These are phyloP conservation scores for Automeris io DNA, from an alignment of 2,888 invertebrate genomes.

Conservation along the genomic window DNA sequence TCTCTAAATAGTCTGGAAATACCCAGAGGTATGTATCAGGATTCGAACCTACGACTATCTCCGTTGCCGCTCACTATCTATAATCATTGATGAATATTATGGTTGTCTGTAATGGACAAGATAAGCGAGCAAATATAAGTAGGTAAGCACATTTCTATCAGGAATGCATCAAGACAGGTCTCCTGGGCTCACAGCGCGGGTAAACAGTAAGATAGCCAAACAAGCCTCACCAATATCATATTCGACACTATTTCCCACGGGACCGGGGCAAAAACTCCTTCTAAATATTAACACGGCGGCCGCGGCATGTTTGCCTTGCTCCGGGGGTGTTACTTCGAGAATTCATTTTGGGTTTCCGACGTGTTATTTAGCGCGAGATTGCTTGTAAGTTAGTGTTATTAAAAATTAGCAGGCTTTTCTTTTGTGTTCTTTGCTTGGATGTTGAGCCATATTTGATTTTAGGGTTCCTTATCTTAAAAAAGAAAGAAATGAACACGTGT, in stretches of 20 bases:
- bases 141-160: not conserved
- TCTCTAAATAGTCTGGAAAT: too few species aligned
- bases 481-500: too few species aligned
- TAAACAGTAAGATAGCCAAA: conserved; percentile 7
- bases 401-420: not conserved
- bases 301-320: conserved; percentile 20
- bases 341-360: not conserved
- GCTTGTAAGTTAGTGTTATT: not conserved
- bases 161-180: not conserved
- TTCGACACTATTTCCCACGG: conserved; percentile 48
- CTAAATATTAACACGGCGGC: conserved; percentile 33
- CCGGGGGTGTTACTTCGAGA: not conserved
- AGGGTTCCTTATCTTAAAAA: too few species aligned
- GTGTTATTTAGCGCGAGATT: not conserved
- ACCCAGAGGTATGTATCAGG: too few species aligned
- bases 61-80: too few species aligned
- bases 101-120: too few species aligned
- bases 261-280: conserved; percentile 21
- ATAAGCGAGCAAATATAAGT: too few species aligned
- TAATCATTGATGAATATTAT: too few species aligned
- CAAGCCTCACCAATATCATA: conserved; percentile 22
- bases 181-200: not conserved
- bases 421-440: too few species aligned
- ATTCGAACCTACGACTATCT: too few species aligned
- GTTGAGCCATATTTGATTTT: too few species aligned